Conservation (phyloP, 1,140 invertebrate genomes). For the Drosophila kurseongensis region DNA sequence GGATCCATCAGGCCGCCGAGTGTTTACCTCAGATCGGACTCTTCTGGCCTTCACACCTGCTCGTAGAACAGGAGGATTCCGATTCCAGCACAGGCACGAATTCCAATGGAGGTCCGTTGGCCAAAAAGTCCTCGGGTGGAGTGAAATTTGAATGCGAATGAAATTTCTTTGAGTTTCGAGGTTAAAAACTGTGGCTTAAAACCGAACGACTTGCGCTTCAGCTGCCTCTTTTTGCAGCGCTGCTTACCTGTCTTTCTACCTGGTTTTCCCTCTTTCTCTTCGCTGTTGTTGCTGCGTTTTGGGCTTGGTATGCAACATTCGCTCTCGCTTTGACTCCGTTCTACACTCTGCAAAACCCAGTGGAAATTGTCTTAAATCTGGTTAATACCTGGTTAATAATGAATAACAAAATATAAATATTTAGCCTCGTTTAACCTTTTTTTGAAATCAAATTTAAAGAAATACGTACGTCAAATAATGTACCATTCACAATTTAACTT, state of each 20-base stretch:
- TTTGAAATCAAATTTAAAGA: no score
- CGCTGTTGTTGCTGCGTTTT: conserved; percentile 53
- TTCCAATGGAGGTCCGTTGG: conserved; percentile 17
- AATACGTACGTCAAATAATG: no score
- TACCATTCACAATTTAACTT: no score
- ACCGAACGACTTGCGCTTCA: conserved; percentile 55
- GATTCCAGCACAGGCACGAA: conserved; percentile 11
- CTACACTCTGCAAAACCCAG: conserved; percentile 7
- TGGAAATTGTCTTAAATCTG: background rate
- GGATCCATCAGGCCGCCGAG: conserved; percentile 41
- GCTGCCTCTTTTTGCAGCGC: conserved; percentile 51
- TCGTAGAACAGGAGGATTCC: conserved; percentile 8
- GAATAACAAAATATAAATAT: no score
- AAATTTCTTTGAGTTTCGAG: conserved; percentile 55
- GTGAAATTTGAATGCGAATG: conserved; percentile 77
- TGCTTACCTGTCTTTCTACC: conserved; percentile 68
- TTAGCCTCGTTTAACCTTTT: no score
- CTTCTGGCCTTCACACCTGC: conserved; percentile 65
- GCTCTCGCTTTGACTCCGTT: conserved; percentile 26
- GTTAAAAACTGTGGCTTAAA: conserved; percentile 28
- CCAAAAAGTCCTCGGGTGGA: conserved; percentile 14
- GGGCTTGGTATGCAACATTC: conserved; percentile 58
- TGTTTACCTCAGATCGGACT: conserved; percentile 20
- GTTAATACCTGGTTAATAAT: no score
- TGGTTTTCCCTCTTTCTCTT: conserved; percentile 47